These are phyloP conservation scores for Puntigrus tetrazona DNA, from an alignment of 2,113 vertebrate genomes.

Conservation along the genomic window DNA sequence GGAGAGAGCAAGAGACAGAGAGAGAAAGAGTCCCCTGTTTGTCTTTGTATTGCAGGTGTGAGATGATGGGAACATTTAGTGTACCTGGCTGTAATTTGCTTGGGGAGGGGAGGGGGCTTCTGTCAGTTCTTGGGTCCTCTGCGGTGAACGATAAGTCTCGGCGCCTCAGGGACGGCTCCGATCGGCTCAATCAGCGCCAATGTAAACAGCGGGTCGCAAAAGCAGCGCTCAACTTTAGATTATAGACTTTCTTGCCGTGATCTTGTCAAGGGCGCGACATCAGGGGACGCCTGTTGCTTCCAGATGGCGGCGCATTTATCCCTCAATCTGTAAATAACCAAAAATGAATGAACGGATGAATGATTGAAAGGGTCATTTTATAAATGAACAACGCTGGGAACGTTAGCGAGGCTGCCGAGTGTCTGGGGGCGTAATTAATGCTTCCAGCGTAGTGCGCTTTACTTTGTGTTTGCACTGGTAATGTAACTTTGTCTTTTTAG, in stretches of 20 bases:
- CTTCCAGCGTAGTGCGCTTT: conserved; percentile 18
- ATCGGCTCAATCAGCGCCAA: conserved; percentile 16
- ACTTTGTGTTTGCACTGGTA: conserved; percentile 48
- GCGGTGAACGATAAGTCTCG: conserved; percentile 27
- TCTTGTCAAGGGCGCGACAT: conserved; percentile 23
- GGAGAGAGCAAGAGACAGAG: conserved; percentile 24
- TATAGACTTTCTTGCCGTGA: conserved; percentile 21
- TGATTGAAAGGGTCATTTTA: background rate
- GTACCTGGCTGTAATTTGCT: conserved; percentile 34
- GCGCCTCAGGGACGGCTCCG: conserved; percentile 1
- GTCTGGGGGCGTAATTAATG: conserved; percentile 42
- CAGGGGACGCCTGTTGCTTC: conserved; percentile 21
- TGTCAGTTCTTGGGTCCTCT: conserved; percentile 13
- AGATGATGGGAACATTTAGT: conserved; percentile 41
- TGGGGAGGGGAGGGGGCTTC: conserved; percentile 1
- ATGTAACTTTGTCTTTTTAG: conserved; percentile 38
- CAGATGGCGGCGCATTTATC: conserved; percentile 15
- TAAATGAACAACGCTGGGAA: background rate
- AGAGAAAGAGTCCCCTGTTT: conserved; percentile 31
- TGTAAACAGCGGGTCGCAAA: conserved; percentile 31
- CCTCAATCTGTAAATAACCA: conserved; percentile 3
- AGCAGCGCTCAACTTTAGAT: conserved; percentile 17
- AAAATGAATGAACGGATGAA: background rate
- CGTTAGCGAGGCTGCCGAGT: background rate
- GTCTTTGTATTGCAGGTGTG: conserved; percentile 5